Base-by-base conservation (phyloP, 2,113 vertebrate genomes). In the Centrocercus urophasianus region DNA sequence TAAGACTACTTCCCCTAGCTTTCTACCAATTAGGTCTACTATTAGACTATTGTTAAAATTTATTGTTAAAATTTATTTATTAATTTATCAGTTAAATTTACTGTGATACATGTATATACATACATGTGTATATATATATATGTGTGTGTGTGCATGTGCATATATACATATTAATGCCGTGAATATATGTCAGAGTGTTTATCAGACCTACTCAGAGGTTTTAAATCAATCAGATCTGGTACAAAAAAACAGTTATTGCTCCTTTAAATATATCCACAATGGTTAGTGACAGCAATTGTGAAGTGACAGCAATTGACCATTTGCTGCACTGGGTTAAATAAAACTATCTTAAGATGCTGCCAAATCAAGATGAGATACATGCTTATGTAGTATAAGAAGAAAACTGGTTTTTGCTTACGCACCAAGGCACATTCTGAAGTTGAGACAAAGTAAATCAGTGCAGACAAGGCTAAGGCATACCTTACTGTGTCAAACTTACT, bases 371-470 rank as follows among this genome's bases (percentile, higher is more conserved):
- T 56, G 83, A 91, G 59, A 88, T 66, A 96, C 71, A 77, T 86
- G 74, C 61, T 97, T 93, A 93, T 85, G 95, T 91, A 78, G 63
- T 60, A 87, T 61, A 70, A 95, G 85, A 96, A 92, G 73, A 86
- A 96, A 97, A 56, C 60, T 66, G 64, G 70, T 93, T 97, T 92
- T 67, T 91, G 59, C 74, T 94, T 96, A 92, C 75, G 45, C 76
- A 63, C 38, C 38, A 63, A 52, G 67, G 56, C 42, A 80, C 28
- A 24, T 42, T 90, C 83, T 91, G 93, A 78, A 71, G 80, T 80
- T 86, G 88, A 90, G 83, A 85, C 72, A 90, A 93, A 97, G 97
- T 81, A 90, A 96, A 97, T 95, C 60, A 86, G 77, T 69, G 80
- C 78, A 88, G 88, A 95, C 96, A 96, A 97, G 92, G 87, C 88